phyloP scores from a whole-genome alignment of 2,113 vertebrate species.

The Speoplatyrhinus poulsoni region DNA sequence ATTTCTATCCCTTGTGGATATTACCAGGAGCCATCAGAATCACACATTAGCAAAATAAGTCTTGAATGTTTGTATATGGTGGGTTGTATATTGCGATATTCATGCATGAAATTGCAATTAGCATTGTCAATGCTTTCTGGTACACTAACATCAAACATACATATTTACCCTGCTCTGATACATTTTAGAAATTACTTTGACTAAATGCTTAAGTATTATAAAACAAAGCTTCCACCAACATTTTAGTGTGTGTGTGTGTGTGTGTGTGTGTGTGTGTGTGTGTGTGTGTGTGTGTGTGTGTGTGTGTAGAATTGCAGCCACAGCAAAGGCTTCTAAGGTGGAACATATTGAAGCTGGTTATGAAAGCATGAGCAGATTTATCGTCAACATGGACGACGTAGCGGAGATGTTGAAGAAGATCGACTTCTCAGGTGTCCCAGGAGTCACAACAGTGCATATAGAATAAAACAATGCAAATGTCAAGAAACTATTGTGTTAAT shows the following conservation, averaged over 20 bases:
- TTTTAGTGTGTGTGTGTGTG: not conserved
- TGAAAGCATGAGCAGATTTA: conserved; percentile 85
- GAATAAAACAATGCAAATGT: not conserved
- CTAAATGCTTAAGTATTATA: too few relatives aligned
- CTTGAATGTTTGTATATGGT: not conserved
- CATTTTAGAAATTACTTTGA: too few relatives aligned
- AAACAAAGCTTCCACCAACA: not conserved
- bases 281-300: conserved; percentile 6
- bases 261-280: not conserved
- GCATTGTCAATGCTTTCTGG: too few relatives aligned
- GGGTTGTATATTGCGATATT: not conserved
- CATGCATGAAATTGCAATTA: not conserved
- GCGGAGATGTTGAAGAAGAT: conserved; percentile 82
- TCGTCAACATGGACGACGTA: conserved; percentile 78
- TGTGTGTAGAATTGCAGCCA: conserved; percentile 79
- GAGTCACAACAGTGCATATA: not conserved
- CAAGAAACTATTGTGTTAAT: not conserved
- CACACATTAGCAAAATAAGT: not conserved
- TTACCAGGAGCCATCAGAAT: not conserved
- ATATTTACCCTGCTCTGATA: too few relatives aligned
- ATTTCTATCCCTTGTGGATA: not conserved
- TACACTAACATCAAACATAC: too few relatives aligned
- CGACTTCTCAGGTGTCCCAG: conserved; percentile 78
- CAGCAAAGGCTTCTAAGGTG: conserved; percentile 75
- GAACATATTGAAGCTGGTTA: conserved; percentile 80